Percentiles rank a stretch among this genome's conserved stretches.
Evolutionary conservation across 2,797 vertebrate genomes (phyloP).

Genomic region (Syndactyla subalaris): DNA sequence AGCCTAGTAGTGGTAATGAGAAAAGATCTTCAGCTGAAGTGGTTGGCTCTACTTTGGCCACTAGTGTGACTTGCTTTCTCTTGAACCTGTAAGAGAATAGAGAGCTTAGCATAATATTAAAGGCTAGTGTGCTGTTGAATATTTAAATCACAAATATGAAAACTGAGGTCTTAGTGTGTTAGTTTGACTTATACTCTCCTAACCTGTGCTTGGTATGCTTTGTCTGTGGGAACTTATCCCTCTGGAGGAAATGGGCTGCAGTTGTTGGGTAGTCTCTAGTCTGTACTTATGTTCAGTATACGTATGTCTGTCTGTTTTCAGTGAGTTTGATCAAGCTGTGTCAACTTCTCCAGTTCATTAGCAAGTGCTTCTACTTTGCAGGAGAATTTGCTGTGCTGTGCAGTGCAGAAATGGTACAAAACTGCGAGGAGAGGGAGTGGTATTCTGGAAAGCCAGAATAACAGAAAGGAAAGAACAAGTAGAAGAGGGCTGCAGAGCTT

Average conservation of each 20-base stretch:
- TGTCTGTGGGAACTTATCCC: fast-evolving
- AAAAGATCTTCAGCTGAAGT: not conserved
- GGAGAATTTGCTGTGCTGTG: not conserved
- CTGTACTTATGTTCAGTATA: not conserved
- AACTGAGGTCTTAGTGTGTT: not conserved
- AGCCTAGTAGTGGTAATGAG: not conserved
- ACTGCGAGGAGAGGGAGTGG: not conserved
- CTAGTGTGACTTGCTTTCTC: not conserved
- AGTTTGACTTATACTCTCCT: not conserved
- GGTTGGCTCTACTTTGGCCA: not conserved
- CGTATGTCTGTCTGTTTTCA: not conserved
- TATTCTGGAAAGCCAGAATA: not conserved
- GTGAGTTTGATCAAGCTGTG: not conserved
- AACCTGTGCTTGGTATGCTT: fast-evolving
- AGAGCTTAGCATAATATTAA: not conserved
- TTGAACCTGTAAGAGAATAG: not conserved
- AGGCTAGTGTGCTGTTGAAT: not conserved
- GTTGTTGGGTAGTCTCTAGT: not conserved
- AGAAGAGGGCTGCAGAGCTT: not conserved
- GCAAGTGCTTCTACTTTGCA: not conserved
- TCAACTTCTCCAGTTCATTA: not conserved
- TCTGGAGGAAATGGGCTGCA: fast-evolving
- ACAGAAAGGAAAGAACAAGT: not conserved
- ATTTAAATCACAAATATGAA: not conserved
- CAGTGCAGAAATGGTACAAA: not conserved